Base-by-base conservation (phyloP, 2,888 invertebrate genomes). In the Ophion costatus region DNA sequence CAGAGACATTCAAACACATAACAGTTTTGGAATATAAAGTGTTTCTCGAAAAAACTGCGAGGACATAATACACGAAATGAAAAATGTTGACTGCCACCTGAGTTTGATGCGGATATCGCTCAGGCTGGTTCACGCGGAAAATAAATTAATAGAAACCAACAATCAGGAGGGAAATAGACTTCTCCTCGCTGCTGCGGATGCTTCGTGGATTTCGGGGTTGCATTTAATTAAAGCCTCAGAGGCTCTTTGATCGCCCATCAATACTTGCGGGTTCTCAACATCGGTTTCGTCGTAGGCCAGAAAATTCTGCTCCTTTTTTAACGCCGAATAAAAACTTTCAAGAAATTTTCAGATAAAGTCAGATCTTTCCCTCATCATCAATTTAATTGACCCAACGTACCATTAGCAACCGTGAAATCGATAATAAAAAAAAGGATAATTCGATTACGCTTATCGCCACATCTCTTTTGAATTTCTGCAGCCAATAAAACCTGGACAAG, bases 161-260 rank as follows among this genome's bases (percentile, higher is more conserved):
- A 80, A 69, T 61, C 51, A 82, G 45, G 74, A 78, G 51, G 77
- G 56, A 67, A 76, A 73, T 70, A 75, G 74, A 59, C 59, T 73
- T 63, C 57, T 64, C 45, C 76, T 61, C 63, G 67, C 63, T 75
- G 38, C 64, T 70, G 75, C 70, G 70, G 70, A 84, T 79, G 63
- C 56, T 71, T 73, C 78, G 66, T 69, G 64, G 78, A 71, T 88
- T 87, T 88, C 83, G 90, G 88, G 89, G 90, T 89, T 92, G 92
- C 93, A 93, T 93, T 93, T 93, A 93, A 93, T 93, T 93, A 93
- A 93, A 93, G 91, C 93, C 92, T 90, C 88, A 38, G 91, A 91
- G 92, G 91, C 89, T 91, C 91, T 89, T 91, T 90, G 92, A 93
- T 93, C 92, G 92, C 89, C 91, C 92, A 92, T 93, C 93, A 92